Percentiles rank a stretch among this genome's conserved stretches.
Evolutionary conservation across 2,113 vertebrate species (phyloP).

Genomic region (Pachypanchax playfairii): DNA sequence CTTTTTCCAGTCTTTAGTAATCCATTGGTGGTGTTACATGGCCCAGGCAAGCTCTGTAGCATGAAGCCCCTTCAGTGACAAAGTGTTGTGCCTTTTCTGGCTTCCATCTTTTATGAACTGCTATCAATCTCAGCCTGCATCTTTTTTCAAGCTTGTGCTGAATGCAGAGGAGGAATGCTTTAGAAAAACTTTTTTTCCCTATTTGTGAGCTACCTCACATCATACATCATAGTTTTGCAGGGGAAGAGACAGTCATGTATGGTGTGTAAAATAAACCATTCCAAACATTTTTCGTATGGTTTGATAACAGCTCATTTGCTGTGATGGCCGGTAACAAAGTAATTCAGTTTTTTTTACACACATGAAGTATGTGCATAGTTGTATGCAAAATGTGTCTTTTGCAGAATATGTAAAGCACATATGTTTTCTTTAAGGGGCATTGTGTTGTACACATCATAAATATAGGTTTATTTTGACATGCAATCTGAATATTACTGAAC

Average conservation of each 20-base stretch:
- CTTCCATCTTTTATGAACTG: slow-evolving; percentile 35
- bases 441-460: neutral
- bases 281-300: slow-evolving; percentile 20
- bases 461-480: neutral
- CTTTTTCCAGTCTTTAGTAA: too few species aligned
- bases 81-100: slow-evolving; percentile 26
- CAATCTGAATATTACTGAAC: neutral
- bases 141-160: slow-evolving; percentile 30
- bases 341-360: slow-evolving; percentile 19
- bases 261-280: slow-evolving; percentile 33
- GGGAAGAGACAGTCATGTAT: slow-evolving; percentile 5
- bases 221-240: slow-evolving; percentile 31
- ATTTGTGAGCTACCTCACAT: slow-evolving; percentile 14
- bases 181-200: slow-evolving; percentile 18
- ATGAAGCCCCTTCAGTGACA: slow-evolving; percentile 16
- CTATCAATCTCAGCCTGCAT: slow-evolving; percentile 40
- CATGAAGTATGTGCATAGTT: neutral
- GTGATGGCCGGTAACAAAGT: neutral
- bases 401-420: slow-evolving; percentile 1
- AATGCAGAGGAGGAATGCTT: slow-evolving; percentile 29
- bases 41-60: neutral
- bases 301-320: slow-evolving; percentile 15
- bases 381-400: slow-evolving; percentile 25
- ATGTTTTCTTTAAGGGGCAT: slow-evolving; percentile 23
- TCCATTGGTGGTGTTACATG: too few species aligned